Conservation (phyloP, 2,797 vertebrate species). For the Spatula versicolor region DNA sequence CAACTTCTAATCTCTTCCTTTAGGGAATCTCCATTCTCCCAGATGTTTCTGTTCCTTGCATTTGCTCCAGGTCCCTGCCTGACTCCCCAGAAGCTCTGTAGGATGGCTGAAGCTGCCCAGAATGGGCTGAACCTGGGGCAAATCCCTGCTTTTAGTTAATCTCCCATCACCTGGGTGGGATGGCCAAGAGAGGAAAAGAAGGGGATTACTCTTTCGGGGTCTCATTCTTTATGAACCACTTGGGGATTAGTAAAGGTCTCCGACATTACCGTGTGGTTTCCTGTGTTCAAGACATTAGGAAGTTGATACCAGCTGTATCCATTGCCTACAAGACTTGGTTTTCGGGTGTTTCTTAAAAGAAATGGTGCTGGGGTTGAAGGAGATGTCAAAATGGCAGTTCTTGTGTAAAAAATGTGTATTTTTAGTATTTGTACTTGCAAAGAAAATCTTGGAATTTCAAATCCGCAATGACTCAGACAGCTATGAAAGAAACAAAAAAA, state of each 20-base stretch:
- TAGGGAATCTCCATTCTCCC: background rate
- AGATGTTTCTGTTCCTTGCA: background rate
- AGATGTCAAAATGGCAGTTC: background rate
- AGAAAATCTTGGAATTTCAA: background rate
- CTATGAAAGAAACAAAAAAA: too few species aligned
- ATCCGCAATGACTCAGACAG: background rate
- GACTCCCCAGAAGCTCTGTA: background rate
- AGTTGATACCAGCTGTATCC: background rate
- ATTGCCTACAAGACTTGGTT: background rate
- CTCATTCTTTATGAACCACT: background rate
- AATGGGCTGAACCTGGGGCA: background rate
- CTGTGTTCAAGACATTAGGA: fast-evolving
- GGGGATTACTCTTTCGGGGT: background rate
- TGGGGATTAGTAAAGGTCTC: background rate
- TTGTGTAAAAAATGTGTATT: background rate
- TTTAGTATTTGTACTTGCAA: background rate
- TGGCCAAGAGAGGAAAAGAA: background rate
- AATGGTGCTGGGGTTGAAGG: fast-evolving
- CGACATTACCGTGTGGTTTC: fast-evolving
- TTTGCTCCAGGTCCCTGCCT: background rate
- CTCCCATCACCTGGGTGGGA: fast-evolving
- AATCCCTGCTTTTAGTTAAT: background rate
- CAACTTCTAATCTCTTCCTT: background rate
- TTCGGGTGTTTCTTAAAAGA: background rate
- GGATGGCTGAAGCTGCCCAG: background rate